phyloP scores from a whole-genome alignment of 2,888 invertebrate genomes.

The Acronicta alni region DNA sequence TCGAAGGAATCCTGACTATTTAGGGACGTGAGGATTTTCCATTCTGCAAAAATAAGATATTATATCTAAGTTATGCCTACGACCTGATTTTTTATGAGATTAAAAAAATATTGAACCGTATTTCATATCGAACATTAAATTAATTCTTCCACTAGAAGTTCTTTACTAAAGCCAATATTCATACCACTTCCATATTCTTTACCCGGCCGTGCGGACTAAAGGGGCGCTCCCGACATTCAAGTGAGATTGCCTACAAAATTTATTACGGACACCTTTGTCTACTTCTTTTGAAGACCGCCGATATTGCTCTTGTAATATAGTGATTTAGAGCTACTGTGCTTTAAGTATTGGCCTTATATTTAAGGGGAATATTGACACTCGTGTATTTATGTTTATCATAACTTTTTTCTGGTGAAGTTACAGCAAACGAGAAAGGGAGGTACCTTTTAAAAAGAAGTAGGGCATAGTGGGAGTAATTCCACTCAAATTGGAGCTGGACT shows the following conservation, averaged over 20 bases:
- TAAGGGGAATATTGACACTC: conserved; percentile 23
- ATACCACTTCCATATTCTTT: conserved; percentile 27
- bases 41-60: no score
- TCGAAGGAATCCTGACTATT: no score
- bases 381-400: conserved; percentile 12
- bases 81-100: background rate
- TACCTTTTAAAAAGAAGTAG: no score
- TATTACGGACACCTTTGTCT: conserved; percentile 51
- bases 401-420: conserved; percentile 12
- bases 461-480: no score
- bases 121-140: background rate
- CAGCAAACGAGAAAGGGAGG: no score
- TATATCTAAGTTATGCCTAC: no score
- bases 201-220: background rate
- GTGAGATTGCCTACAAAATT: conserved; percentile 55
- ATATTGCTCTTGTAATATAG: conserved; percentile 53
- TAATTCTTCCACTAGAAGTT: conserved; percentile 6
- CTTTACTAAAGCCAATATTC: conserved; percentile 17
- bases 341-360: conserved; percentile 28
- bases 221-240: conserved; percentile 33
- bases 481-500: no score
- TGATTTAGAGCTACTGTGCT: conserved; percentile 34
- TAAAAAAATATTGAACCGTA: background rate
- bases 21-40: no score
- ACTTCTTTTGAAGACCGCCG: conserved; percentile 45